Percentiles rank a stretch among this genome's conserved stretches.
Evolutionary conservation across 2,113 vertebrate species (phyloP).

Genomic region (Solea senegalensis): DNA sequence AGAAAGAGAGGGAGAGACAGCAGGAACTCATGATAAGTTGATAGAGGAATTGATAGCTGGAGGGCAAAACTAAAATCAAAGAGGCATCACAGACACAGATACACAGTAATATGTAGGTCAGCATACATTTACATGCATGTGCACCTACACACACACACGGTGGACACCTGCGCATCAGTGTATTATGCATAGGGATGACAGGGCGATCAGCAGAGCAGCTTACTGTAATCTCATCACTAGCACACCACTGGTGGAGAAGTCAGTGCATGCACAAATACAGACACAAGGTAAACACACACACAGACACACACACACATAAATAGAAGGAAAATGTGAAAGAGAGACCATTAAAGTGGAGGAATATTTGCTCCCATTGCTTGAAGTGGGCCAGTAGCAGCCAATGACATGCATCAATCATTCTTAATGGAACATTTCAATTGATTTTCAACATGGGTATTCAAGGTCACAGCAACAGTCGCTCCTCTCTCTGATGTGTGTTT

Average conservation of each 20-base stretch:
- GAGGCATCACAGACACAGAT: constrained; percentile 10
- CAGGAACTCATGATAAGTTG: constrained; percentile 34
- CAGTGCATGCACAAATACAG: constrained; percentile 13
- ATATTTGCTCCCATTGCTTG: constrained; percentile 63
- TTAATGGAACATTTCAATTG: constrained; percentile 75
- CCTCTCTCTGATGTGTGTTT: constrained; percentile 3
- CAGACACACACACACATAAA: not conserved
- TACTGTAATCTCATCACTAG: constrained; percentile 71
- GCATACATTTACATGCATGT: not conserved
- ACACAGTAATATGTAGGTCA: constrained; percentile 38
- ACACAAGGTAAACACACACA: constrained; percentile 1
- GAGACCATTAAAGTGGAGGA: constrained; percentile 57
- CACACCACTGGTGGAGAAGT: constrained; percentile 62
- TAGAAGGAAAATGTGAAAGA: constrained; percentile 20
- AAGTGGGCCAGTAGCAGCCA: constrained; percentile 55
- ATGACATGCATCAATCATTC: constrained; percentile 77
- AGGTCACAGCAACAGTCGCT: constrained; percentile 64
- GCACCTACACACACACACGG: not conserved
- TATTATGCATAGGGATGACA: constrained; percentile 53
- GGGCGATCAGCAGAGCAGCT: constrained; percentile 60
- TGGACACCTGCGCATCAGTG: constrained; percentile 51
- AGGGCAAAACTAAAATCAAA: constrained; percentile 60
- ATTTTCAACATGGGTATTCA: constrained; percentile 70
- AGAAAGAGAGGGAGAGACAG: constrained; percentile 27
- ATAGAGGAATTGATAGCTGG: constrained; percentile 54